These are phyloP conservation scores for Anas capensis DNA, from an alignment of 2,797 vertebrate genomes.

Conservation along the genomic window DNA sequence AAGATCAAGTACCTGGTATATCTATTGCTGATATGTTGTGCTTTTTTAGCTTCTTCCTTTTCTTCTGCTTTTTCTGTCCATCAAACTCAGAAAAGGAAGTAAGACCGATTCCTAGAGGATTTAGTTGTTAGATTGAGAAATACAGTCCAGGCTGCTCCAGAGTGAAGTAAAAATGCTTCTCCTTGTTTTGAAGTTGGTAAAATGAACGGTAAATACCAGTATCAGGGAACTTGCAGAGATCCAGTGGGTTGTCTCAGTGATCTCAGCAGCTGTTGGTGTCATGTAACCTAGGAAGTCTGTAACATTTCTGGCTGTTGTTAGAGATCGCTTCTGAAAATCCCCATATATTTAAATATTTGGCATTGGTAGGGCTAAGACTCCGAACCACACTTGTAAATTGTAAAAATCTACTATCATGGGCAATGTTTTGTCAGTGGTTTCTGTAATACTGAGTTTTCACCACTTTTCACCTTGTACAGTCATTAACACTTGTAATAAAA, in stretches of 20 bases:
- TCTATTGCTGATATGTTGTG: not conserved
- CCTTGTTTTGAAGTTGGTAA: not conserved
- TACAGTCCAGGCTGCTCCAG: not conserved
- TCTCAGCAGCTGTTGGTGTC: not conserved
- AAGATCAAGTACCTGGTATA: not conserved
- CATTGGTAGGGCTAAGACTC: not conserved
- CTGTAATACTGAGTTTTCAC: not conserved
- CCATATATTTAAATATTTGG: not conserved
- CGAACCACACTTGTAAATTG: not conserved
- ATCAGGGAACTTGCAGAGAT: not conserved
- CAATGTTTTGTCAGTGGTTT: not conserved
- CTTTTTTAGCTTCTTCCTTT: not conserved
- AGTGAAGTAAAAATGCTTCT: not conserved
- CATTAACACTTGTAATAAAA: not conserved
- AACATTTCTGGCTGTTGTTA: not conserved
- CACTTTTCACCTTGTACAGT: not conserved
- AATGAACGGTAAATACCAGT: not conserved
- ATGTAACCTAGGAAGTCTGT: not conserved
- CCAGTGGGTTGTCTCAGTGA: not conserved
- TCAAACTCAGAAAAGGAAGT: not conserved
- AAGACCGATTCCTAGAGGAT: not conserved
- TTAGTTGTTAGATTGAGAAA: not conserved
- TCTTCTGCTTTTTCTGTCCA: not conserved
- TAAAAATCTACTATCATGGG: not conserved
- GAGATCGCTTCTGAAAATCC: not conserved